Evolutionary conservation across 23 tunicate species (phyloP).

Genomic region (Ciona savignyi): DNA sequence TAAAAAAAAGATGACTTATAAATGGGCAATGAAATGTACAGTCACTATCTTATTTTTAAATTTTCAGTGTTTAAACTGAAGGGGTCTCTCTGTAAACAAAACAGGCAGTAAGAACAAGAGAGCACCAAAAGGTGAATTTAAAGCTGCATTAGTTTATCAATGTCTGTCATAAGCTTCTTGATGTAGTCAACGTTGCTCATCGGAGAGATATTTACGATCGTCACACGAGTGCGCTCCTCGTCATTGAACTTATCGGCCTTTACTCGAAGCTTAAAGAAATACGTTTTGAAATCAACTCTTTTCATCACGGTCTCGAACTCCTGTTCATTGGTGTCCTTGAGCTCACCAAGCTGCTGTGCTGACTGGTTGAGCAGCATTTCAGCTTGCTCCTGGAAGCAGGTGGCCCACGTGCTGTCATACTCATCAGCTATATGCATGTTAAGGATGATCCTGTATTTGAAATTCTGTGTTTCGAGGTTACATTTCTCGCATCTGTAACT

Average conservation of each 20-base stretch:
- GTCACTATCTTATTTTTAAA: too few relatives aligned
- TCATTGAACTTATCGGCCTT: constrained; percentile 70
- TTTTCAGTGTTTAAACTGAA: too few relatives aligned
- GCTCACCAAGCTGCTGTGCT: constrained; percentile 63
- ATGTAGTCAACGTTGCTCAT: constrained; percentile 49
- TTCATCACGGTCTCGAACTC: constrained; percentile 31
- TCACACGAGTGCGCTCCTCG: constrained; percentile 62
- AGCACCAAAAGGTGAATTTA: background rate
- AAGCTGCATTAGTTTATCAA: constrained; percentile 35
- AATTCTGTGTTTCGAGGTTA: constrained; percentile 30
- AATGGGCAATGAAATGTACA: too few relatives aligned
- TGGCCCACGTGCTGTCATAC: constrained; percentile 79
- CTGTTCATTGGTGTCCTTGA: constrained; percentile 40
- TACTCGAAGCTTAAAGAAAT: constrained; percentile 74
- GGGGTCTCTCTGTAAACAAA: too few relatives aligned
- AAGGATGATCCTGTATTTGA: constrained; percentile 76
- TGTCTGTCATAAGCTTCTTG: constrained; percentile 51
- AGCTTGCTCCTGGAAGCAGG: constrained; percentile 93
- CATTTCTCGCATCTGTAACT: constrained; percentile 91
- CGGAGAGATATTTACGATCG: constrained; percentile 63
- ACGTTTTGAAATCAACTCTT: constrained; percentile 37
- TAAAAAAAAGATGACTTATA: too few relatives aligned
- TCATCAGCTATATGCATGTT: constrained; percentile 89
- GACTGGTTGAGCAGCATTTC: constrained; percentile 53
- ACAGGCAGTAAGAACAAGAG: background rate